These are phyloP conservation scores for Chrysolina haemoptera DNA, from an alignment of 2,888 invertebrate genomes.

Conservation along the genomic window DNA sequence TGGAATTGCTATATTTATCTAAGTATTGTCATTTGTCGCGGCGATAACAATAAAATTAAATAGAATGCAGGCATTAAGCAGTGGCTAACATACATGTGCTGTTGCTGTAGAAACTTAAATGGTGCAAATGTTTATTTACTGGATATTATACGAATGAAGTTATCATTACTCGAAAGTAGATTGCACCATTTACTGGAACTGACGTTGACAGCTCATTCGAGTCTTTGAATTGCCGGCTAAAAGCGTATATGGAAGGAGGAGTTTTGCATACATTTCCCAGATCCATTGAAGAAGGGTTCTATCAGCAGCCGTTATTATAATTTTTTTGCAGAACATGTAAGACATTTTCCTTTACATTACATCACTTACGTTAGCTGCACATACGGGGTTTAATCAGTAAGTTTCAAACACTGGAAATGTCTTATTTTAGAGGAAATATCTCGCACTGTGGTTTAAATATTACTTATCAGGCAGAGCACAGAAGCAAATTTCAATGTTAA, in stretches of 20 bases:
- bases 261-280: neutral
- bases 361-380: no score
- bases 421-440: no score
- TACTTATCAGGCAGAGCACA: no score
- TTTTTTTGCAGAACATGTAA: no score
- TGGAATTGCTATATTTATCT: conserved; percentile 65
- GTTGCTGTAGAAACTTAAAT: conserved; percentile 54
- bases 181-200: conserved; percentile 30
- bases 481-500: no score
- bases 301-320: neutral
- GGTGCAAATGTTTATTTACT: conserved; percentile 64
- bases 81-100: conserved; percentile 54
- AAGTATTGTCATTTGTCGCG: conserved; percentile 63
- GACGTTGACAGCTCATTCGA: neutral
- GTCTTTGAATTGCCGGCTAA: neutral
- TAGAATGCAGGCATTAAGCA: conserved; percentile 56
- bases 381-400: no score
- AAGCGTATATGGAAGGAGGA: conserved; percentile 7
- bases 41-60: conserved; percentile 64
- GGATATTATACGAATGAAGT: conserved; percentile 64
- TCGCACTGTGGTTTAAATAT: no score
- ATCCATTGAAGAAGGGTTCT: no score
- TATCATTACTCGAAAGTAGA: conserved; percentile 56
- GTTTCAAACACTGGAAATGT: no score
- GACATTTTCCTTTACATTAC: no score